These are phyloP conservation scores for Cheilosia urbana DNA, from an alignment of 2,888 invertebrate genomes.

Conservation along the genomic window DNA sequence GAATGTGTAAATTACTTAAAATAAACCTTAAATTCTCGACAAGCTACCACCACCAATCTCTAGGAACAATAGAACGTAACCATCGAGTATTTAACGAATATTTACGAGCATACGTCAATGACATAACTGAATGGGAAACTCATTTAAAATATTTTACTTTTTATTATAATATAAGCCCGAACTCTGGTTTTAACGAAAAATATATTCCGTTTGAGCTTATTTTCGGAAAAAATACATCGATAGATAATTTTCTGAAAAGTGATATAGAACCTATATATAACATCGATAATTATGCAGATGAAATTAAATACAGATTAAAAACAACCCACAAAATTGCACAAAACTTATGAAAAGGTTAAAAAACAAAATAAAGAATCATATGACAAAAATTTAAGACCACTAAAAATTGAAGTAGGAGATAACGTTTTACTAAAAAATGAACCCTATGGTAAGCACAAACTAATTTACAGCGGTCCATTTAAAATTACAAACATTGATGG, in stretches of 20 bases:
- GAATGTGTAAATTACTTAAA: slow-evolving; percentile 42
- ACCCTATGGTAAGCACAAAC: slow-evolving; percentile 25
- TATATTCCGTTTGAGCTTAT: slow-evolving; percentile 12
- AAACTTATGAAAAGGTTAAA: slow-evolving; percentile 33
- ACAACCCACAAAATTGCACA: slow-evolving; percentile 28
- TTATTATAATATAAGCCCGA: slow-evolving; percentile 55
- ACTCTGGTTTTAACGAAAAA: slow-evolving; percentile 17
- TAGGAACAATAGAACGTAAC: slow-evolving; percentile 75
- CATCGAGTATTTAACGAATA: slow-evolving; percentile 70
- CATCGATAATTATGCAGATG: slow-evolving; percentile 34
- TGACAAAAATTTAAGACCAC: slow-evolving; percentile 23
- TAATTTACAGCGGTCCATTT: slow-evolving; percentile 22
- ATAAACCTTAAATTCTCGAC: slow-evolving; percentile 58
- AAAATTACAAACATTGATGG: slow-evolving; percentile 13
- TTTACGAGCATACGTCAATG: slow-evolving; percentile 61
- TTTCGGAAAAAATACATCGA: slow-evolving; percentile 18
- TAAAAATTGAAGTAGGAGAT: slow-evolving; percentile 20
- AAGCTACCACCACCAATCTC: slow-evolving; percentile 66
- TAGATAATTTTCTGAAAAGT: slow-evolving; percentile 12
- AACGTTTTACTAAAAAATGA: slow-evolving; percentile 39
- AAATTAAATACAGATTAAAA: slow-evolving; percentile 48
- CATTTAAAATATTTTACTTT: slow-evolving; percentile 47
- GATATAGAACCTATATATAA: slow-evolving; percentile 46
- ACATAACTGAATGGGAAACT: slow-evolving; percentile 62
- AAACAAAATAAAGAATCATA: slow-evolving; percentile 12